These are phyloP conservation scores for Uria lomvia DNA, from an alignment of 2,113 vertebrate species.

Conservation along the genomic window DNA sequence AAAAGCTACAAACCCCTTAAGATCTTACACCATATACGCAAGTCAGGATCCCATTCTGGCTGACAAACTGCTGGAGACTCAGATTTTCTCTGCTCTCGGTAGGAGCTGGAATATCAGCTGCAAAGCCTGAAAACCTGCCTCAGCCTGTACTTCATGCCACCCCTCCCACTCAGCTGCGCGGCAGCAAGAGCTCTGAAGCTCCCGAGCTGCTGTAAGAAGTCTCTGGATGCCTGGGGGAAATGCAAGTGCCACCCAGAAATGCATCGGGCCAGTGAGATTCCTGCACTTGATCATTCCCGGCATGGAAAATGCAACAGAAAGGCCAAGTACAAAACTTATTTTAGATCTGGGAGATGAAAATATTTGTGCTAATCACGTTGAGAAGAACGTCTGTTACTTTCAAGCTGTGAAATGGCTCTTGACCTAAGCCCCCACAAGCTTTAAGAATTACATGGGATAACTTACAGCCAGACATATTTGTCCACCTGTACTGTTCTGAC, in stretches of 20 bases:
- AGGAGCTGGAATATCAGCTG: neutral
- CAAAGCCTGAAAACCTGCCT: neutral
- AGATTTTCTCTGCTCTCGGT: neutral
- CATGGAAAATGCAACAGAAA: neutral
- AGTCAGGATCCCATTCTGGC: neutral
- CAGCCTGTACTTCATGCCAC: neutral
- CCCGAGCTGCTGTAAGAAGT: rapidly evolving
- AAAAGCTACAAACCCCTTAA: neutral
- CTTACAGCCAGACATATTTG: neutral
- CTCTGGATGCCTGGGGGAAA: neutral
- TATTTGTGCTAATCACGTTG: rapidly evolving
- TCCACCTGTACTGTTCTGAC: neutral
- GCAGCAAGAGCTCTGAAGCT: neutral
- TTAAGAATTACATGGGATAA: neutral
- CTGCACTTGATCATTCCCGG: neutral
- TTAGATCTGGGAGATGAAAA: neutral
- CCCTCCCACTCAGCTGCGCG: neutral
- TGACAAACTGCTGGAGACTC: neutral
- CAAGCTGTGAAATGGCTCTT: neutral
- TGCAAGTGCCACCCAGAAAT: neutral
- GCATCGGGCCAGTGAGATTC: rapidly evolving
- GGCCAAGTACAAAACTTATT: neutral
- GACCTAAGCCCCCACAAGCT: neutral
- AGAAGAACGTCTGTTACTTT: neutral
- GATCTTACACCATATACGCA: neutral